These are phyloP conservation scores for Nemurella pictetii DNA, from an alignment of 2,888 invertebrate genomes.

Conservation along the genomic window DNA sequence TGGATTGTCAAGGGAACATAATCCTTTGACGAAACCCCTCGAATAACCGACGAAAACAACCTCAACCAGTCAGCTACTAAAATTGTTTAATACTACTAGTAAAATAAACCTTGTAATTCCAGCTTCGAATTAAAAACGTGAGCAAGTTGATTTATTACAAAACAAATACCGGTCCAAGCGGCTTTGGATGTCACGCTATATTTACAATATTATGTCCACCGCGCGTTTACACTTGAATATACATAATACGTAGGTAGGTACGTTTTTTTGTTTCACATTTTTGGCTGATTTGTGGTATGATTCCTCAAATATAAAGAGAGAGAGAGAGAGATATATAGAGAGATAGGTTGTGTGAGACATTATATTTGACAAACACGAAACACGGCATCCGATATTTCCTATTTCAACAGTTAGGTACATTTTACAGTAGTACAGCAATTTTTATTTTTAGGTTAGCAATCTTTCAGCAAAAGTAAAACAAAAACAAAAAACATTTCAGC, in stretches of 20 bases:
- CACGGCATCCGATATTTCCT: neutral
- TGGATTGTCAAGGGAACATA: no score
- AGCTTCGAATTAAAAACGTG: neutral
- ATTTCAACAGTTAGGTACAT: neutral
- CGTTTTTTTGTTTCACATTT: neutral
- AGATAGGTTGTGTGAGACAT: neutral
- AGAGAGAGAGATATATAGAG: neutral
- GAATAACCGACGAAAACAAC: neutral
- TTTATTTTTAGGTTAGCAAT: neutral
- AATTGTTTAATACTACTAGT: constrained; percentile 22
- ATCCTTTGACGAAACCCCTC: neutral
- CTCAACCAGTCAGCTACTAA: neutral
- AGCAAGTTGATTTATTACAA: constrained; percentile 3
- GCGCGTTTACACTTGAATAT: neutral
- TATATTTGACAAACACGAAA: neutral
- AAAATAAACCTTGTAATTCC: constrained; percentile 28
- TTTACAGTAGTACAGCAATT: neutral
- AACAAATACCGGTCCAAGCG: neutral
- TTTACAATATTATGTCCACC: constrained; percentile 3
- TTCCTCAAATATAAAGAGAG: neutral
- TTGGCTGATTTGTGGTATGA: neutral
- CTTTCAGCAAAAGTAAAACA: neutral
- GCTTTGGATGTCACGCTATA: neutral
- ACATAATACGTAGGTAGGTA: neutral
- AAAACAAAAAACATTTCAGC: neutral